Base-by-base conservation (phyloP, 2,113 vertebrate genomes). In the Phainopepla nitens region DNA sequence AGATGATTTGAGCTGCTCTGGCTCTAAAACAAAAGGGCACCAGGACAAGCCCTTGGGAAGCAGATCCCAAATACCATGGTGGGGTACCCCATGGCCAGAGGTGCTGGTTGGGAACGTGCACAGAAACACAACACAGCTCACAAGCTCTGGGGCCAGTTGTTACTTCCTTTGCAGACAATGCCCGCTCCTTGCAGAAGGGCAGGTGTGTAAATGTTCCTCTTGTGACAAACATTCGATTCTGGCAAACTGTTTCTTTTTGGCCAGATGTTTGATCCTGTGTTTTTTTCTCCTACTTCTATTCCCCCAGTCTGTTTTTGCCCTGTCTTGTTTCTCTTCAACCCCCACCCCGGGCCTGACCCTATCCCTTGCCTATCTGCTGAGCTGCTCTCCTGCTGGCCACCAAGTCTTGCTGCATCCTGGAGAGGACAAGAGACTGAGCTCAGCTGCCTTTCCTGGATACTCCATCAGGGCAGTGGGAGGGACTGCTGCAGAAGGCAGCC, bases 31-130 rank as follows among this genome's bases (percentile, higher is more conserved):
- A 47, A 20, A 60, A 70, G n/a, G 33, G 47, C 25, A 68, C 5
- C 53, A 45, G 20, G 25, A 24, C 36, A 68, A 6, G 36, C 12
- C 49, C 3, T 0, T 31, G 41, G 36, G 39, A 41, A 76, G 80
- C 36, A 64, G 27, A 78, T 47, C 36, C 28, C 5, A 6, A 57
- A 49, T 16, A 73, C 21, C 33, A 60, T 0, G 0, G 1, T 2
- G 3, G 24, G 28, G 4, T 66, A 57, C 33, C 31, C n/a, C n/a
- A 6, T 0, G 5, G 41, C 36, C 5, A 0, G 28, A 47, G 23
- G 25, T 39, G 50, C 45, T 56, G 45, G 4, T 3, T 70, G 82
- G 82, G 36, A 76, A 57, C 1, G 0, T 18, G 8, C 36, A 58
- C 29, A 61, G 15, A 87, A 65, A 35, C 2, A 11, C 36, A 47